phyloP scores from a whole-genome alignment of 2,888 invertebrate genomes.

The Lithophane ornitopus region DNA sequence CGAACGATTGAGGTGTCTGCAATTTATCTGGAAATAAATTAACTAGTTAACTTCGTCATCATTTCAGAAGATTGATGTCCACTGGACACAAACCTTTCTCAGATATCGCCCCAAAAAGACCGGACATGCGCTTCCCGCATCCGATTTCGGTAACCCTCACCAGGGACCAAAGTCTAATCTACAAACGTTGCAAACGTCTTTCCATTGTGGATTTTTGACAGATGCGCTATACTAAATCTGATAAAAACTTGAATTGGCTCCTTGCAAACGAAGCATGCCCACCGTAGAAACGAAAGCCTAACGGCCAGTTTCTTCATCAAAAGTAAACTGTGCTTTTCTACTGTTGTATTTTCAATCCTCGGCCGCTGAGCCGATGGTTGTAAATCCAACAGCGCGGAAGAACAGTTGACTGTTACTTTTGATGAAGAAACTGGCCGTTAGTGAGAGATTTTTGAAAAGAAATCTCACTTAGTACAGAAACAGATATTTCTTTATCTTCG shows the following conservation, averaged over 20 bases:
- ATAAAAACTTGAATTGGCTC: not conserved
- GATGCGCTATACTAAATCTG: not conserved
- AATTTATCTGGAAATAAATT: slow-evolving; percentile 92
- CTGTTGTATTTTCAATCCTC: too few species aligned
- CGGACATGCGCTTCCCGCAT: not conserved
- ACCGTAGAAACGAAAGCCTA: not conserved
- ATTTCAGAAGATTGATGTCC: not conserved
- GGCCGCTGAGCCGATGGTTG: too few species aligned
- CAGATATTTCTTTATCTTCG: not conserved
- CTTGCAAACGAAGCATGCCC: too few species aligned
- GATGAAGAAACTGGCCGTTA: too few species aligned
- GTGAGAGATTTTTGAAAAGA: not conserved
- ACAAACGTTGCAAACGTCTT: not conserved
- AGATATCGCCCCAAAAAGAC: not conserved
- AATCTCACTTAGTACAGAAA: not conserved
- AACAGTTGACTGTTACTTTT: too few species aligned
- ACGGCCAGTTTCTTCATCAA: too few species aligned
- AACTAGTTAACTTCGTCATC: not conserved
- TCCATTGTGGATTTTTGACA: not conserved
- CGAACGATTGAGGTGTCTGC: slow-evolving; percentile 98
- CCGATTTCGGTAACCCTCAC: not conserved
- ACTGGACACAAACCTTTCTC: not conserved
- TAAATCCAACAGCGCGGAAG: too few species aligned
- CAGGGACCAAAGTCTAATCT: not conserved
- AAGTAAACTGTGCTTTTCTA: too few species aligned